Base-by-base conservation (phyloP, 2,113 vertebrate species). In the Syngnathus typhle region DNA sequence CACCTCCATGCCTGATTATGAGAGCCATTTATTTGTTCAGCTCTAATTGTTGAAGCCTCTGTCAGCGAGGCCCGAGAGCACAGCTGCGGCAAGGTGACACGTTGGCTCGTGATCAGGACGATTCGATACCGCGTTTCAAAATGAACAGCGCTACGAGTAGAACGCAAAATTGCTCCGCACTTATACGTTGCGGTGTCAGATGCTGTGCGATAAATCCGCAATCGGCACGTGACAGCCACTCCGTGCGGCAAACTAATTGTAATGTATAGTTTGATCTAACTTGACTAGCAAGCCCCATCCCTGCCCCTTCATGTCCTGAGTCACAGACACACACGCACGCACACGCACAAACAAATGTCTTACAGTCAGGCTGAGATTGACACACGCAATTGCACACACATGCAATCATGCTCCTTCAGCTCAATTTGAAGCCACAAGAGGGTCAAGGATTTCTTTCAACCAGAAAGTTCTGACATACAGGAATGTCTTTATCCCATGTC, bases 401-500 rank as follows among this genome's bases (percentile, higher is more conserved):
- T 91, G 91, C 85, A 86, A 69, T 64, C 38, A 61, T 76, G 81
- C 75, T 85, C 77, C 80, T 78, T 77, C 69, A 39, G 71, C 78
- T 89, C 87, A 84, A 90, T 90, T 88, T 87, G 70, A 87, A 73
- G 81, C 82, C 82, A 86, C 73, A 73, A 44, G 18, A 71, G 77
- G 82, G 88, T 90, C 88, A 88, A 89, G 83, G 85, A 84, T 86
- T 84, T 86, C 80, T 82, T 69, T 82, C 80, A 80, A 86, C 89
- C 89, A 87, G 84, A 89, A 84, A 73, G 60, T 71, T 83, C 70
- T 93, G 92, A 93, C 89, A 92, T 89, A 87, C 88, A 88, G 87
- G 87, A 90, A 93, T 88, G 89, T 92, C 92, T 94, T 90, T 79
- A 87, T 93, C 91, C 88, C 84, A 85, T 88, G 82, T 88, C 90